A percentile compares a stretch with the other conserved stretches of the same genome.
Conservation (phyloP, 2,888 invertebrate species). For the Drosophila neonasuta region DNA sequence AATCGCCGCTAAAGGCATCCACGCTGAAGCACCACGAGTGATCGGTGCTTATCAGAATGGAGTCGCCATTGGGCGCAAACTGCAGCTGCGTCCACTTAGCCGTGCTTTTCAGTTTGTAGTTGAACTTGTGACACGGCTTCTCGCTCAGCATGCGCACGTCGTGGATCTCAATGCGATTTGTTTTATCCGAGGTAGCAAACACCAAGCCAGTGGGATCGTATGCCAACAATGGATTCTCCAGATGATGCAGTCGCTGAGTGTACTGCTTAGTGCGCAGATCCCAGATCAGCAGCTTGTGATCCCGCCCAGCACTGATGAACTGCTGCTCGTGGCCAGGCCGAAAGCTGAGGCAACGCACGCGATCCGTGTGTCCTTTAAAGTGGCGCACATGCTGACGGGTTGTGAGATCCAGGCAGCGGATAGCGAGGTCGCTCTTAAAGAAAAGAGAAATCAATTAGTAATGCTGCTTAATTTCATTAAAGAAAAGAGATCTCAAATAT, state of each 20-base stretch:
- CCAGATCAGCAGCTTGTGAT: conserved; percentile 50
- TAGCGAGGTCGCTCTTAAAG: conserved; percentile 31
- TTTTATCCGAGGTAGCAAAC: conserved; percentile 34
- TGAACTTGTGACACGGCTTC: conserved; percentile 36
- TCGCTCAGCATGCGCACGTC: conserved; percentile 49
- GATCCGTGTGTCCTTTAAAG: conserved; percentile 36
- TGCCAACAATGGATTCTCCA: conserved; percentile 33
- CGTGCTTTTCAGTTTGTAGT: conserved; percentile 19
- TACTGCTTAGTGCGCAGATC: conserved; percentile 37
- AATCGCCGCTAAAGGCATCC: conserved; percentile 42
- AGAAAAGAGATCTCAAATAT: no score
- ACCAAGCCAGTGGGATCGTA: conserved; percentile 49
- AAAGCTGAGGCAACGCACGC: conserved; percentile 17
- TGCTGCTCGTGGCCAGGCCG: conserved; percentile 38
- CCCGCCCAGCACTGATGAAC: conserved; percentile 48
- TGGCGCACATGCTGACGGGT: conserved; percentile 6
- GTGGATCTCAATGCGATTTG: conserved; percentile 37
- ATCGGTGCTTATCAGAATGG: conserved; percentile 48
- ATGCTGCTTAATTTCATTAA: no score
- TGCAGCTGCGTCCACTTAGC: conserved; percentile 56
- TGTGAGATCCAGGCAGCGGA: conserved; percentile 46
- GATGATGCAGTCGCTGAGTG: conserved; percentile 11
- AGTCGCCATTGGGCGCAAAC: conserved; percentile 53
- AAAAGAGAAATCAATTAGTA: not conserved
- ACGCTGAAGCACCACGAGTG: conserved; percentile 48